Evolutionary conservation across 2,113 vertebrate genomes (phyloP).

Genomic region (Callopanchax toddi): DNA sequence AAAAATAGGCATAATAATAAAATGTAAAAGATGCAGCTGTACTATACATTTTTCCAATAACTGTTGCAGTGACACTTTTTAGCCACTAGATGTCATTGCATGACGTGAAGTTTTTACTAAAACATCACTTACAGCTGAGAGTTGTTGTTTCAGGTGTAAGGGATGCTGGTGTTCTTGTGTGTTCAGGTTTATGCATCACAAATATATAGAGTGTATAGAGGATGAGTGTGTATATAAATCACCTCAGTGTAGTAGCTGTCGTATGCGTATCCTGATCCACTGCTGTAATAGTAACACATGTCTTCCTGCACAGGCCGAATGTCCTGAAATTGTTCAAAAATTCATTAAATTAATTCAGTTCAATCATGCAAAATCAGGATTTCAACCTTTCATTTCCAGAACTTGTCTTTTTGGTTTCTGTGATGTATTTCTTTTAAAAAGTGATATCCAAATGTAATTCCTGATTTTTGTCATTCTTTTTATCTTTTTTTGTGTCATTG

Average conservation of each 20-base stretch:
- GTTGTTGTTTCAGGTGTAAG: too few relatives aligned
- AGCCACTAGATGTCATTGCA: constrained; percentile 48
- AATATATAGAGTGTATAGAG: not conserved
- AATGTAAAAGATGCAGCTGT: not conserved
- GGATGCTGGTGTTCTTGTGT: not conserved
- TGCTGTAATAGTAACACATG: constrained; percentile 87
- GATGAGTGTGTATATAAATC: constrained; percentile 33
- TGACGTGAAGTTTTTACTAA: not conserved
- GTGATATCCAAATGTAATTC: too few relatives aligned
- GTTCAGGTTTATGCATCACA: too few relatives aligned
- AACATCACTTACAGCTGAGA: too few relatives aligned
- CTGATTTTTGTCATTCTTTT: not conserved
- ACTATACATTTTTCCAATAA: not conserved
- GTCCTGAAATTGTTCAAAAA: constrained; percentile 77
- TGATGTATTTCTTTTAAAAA: not conserved
- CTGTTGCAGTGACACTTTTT: constrained; percentile 15
- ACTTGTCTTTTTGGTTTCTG: too few relatives aligned
- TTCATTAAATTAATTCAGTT: not conserved
- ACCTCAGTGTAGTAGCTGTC: constrained; percentile 91
- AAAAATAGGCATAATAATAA: not conserved
- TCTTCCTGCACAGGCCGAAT: constrained; percentile 83
- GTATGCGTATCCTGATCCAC: constrained; percentile 82
- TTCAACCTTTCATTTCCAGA: too few relatives aligned
- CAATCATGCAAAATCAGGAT: not conserved
- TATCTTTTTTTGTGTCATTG: constrained; percentile 1